These are phyloP conservation scores for Drosophila mauritiana DNA, from an alignment of 1,140 invertebrate species.

Conservation along the genomic window DNA sequence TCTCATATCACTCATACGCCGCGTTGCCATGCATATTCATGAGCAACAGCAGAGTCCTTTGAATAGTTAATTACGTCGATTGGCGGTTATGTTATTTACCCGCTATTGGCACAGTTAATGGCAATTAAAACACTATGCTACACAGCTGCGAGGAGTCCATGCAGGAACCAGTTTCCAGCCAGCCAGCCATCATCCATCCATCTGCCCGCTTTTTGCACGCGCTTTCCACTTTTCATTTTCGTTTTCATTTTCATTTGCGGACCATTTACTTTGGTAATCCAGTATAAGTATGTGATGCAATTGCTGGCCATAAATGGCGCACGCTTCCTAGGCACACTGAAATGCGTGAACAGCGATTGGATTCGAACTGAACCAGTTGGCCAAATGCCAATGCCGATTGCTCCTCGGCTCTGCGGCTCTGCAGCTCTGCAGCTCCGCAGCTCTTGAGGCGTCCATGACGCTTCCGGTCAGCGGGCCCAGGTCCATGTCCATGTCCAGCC, in stretches of 20 bases:
- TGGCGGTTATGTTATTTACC: background rate
- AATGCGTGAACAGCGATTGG: constrained; percentile 41
- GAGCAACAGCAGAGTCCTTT: background rate
- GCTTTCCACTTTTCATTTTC: constrained; percentile 39
- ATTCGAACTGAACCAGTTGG: constrained; percentile 67
- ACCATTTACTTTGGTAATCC: constrained; percentile 8
- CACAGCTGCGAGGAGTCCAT: constrained; percentile 11
- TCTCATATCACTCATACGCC: constrained; percentile 5
- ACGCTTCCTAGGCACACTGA: constrained; percentile 66
- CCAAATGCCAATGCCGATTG: constrained; percentile 80
- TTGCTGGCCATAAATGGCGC: constrained; percentile 68
- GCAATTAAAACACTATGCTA: constrained; percentile 32
- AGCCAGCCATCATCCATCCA: background rate
- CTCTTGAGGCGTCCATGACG: background rate
- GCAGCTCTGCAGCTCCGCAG: background rate
- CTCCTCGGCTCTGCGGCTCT: constrained; percentile 12
- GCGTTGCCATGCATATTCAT: background rate
- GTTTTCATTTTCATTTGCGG: constrained; percentile 15
- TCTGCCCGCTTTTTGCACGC: constrained; percentile 40
- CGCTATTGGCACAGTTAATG: constrained; percentile 12
- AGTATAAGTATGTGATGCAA: constrained; percentile 59
- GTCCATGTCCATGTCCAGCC: background rate
- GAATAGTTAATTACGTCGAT: background rate
- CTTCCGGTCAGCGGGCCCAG: constrained; percentile 32
- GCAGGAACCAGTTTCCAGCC: constrained; percentile 39